phyloP scores from a whole-genome alignment of 2,888 invertebrate genomes.

The Periphyllus acericola region DNA sequence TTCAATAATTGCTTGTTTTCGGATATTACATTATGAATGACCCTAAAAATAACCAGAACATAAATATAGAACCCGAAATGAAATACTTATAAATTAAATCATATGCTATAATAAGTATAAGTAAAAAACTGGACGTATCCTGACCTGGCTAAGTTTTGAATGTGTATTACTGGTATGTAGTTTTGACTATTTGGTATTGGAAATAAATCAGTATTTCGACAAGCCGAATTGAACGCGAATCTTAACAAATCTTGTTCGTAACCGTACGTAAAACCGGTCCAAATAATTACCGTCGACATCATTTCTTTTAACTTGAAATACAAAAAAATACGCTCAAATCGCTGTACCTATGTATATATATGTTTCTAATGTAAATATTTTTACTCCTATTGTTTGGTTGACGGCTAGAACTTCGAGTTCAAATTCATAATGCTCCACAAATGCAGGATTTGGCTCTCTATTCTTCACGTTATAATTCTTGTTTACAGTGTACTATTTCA shows the following conservation, averaged over 20 bases:
- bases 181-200: slow-evolving; percentile 32
- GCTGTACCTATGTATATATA: background rate
- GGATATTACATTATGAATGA: slow-evolving; percentile 5
- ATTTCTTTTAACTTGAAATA: slow-evolving; percentile 30
- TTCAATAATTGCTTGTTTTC: background rate
- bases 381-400: slow-evolving; percentile 44
- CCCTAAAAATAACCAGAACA: background rate
- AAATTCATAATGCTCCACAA: slow-evolving; percentile 20
- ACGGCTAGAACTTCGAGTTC: slow-evolving; percentile 43
- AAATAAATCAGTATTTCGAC: background rate
- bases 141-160: slow-evolving; percentile 35
- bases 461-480: background rate
- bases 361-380: background rate
- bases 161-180: slow-evolving; percentile 31
- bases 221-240: slow-evolving; percentile 31
- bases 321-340: too few species aligned
- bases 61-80: too few species aligned
- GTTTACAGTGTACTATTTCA: background rate
- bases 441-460: slow-evolving; percentile 8
- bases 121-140: background rate
- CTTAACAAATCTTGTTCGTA: slow-evolving; percentile 45
- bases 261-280: slow-evolving; percentile 40
- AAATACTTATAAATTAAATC: too few species aligned
- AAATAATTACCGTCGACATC: slow-evolving; percentile 12
- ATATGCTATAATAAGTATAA: too few species aligned